phyloP scores from a whole-genome alignment of 2,797 vertebrate species.

The Galaxias olidus region DNA sequence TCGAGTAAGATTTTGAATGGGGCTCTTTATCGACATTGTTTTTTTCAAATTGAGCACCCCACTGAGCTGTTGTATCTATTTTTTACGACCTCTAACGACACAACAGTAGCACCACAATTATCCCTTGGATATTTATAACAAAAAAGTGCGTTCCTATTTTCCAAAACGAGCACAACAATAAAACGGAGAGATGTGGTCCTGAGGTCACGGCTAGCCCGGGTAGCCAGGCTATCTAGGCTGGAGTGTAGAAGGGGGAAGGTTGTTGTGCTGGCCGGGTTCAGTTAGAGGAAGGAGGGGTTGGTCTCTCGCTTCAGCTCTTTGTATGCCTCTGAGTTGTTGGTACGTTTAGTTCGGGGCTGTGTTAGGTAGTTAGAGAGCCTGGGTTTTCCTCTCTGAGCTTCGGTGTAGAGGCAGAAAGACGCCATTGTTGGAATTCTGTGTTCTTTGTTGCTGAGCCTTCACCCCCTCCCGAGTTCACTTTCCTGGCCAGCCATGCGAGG shows the following conservation, averaged over 20 bases:
- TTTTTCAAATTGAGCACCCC: slow-evolving; percentile 91
- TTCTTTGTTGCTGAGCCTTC: slow-evolving; percentile 78
- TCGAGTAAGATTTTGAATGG: slow-evolving; percentile 79
- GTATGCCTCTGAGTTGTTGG: slow-evolving; percentile 73
- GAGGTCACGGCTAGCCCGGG: slow-evolving; percentile 65
- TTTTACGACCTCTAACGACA: slow-evolving; percentile 89
- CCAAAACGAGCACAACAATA: slow-evolving; percentile 62
- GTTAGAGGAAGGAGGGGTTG: neutral
- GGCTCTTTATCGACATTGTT: slow-evolving; percentile 86
- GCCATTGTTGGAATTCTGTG: slow-evolving; percentile 81
- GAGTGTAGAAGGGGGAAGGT: slow-evolving; percentile 13
- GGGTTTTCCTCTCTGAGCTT: slow-evolving; percentile 74
- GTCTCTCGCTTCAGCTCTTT: slow-evolving; percentile 65
- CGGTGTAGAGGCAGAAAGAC: slow-evolving; percentile 78
- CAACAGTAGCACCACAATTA: slow-evolving; percentile 87
- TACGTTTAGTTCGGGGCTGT: slow-evolving; percentile 75
- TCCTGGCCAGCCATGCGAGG: slow-evolving; percentile 81
- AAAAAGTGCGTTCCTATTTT: slow-evolving; percentile 86
- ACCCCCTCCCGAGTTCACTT: slow-evolving; percentile 64
- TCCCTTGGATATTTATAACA: slow-evolving; percentile 85
- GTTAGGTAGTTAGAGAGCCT: slow-evolving; percentile 72
- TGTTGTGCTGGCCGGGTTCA: slow-evolving; percentile 9
- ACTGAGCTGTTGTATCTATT: slow-evolving; percentile 90
- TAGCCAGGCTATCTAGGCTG: slow-evolving; percentile 48
- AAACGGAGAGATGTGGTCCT: slow-evolving; percentile 42